These are phyloP conservation scores for Melikaiella ostensackeni DNA, from an alignment of 2,888 invertebrate genomes.

Conservation along the genomic window DNA sequence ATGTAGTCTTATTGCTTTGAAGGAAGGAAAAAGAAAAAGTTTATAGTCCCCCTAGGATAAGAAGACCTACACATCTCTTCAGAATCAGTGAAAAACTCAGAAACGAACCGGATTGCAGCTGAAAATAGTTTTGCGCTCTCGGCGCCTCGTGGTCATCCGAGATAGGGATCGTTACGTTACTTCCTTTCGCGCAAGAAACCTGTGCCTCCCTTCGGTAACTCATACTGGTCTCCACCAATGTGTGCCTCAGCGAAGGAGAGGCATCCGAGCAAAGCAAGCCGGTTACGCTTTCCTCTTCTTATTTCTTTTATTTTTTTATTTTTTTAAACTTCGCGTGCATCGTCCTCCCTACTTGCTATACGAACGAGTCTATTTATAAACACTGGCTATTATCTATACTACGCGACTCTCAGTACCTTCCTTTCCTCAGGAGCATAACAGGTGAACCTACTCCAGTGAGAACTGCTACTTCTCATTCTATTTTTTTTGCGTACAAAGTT, in stretches of 20 bases:
- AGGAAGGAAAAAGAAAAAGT: too few relatives aligned
- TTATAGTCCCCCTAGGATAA: too few relatives aligned
- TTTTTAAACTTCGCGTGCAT: constrained; percentile 61
- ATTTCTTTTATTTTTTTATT: constrained; percentile 46
- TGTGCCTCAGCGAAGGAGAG: constrained; percentile 53
- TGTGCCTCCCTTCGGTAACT: constrained; percentile 49
- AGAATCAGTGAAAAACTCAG: constrained; percentile 48
- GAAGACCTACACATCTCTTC: too few relatives aligned
- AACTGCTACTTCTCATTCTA: neutral
- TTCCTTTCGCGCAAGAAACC: constrained; percentile 61
- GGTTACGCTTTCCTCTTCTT: constrained; percentile 57
- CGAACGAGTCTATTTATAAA: constrained; percentile 56
- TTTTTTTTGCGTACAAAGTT: neutral
- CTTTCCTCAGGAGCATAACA: constrained; percentile 53
- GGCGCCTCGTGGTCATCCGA: constrained; percentile 51
- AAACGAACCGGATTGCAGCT: constrained; percentile 59
- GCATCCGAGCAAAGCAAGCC: constrained; percentile 64
- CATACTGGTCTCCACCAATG: constrained; percentile 43
- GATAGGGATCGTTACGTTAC: constrained; percentile 63
- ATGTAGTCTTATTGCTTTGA: too few relatives aligned
- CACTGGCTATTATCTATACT: constrained; percentile 63
- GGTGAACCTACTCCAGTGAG: constrained; percentile 37
- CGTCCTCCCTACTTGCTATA: constrained; percentile 43
- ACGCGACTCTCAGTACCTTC: constrained; percentile 50
- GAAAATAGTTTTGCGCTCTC: constrained; percentile 53